Evolutionary conservation across 92 coral and sea anemone species (phyloP).

Genomic region (Epizoanthus illoricatus): DNA sequence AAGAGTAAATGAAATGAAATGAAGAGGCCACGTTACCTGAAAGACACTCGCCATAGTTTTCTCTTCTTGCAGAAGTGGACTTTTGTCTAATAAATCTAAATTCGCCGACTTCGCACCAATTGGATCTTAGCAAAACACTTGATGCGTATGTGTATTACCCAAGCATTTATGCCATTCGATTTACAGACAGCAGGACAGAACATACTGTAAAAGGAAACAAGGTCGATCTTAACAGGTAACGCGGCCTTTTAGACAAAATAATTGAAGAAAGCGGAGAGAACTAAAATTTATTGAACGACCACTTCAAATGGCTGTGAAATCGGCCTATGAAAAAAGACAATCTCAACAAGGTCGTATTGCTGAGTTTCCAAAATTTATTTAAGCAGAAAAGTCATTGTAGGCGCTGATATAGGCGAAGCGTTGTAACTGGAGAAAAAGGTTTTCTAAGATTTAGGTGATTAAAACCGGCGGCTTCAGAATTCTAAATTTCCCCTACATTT

Average conservation of each 20-base stretch:
- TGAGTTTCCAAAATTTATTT: not conserved
- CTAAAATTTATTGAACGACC: slow-evolving; percentile 2
- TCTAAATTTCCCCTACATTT: not conserved
- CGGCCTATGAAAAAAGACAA: not conserved
- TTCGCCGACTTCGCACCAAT: not conserved
- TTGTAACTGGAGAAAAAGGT: too few species aligned
- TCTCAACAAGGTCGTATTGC: not conserved
- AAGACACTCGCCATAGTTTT: not conserved
- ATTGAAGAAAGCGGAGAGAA: slow-evolving; percentile 4
- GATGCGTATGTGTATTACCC: not conserved
- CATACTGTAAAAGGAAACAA: not conserved
- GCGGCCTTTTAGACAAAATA: not conserved
- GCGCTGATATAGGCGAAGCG: too few species aligned
- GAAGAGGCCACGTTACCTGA: slow-evolving; percentile 12
- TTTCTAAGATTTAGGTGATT: too few species aligned
- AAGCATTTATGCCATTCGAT: not conserved
- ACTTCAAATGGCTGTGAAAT: not conserved
- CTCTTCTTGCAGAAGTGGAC: not conserved
- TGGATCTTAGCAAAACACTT: slow-evolving; percentile 9
- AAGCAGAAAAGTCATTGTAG: not conserved
- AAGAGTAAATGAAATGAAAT: not conserved
- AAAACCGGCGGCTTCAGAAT: too few species aligned
- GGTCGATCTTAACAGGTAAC: not conserved
- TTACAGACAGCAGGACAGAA: not conserved
- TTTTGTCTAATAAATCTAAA: not conserved